phyloP scores from a whole-genome alignment of 2,797 vertebrate genomes.

The Dermochelys coriacea region DNA sequence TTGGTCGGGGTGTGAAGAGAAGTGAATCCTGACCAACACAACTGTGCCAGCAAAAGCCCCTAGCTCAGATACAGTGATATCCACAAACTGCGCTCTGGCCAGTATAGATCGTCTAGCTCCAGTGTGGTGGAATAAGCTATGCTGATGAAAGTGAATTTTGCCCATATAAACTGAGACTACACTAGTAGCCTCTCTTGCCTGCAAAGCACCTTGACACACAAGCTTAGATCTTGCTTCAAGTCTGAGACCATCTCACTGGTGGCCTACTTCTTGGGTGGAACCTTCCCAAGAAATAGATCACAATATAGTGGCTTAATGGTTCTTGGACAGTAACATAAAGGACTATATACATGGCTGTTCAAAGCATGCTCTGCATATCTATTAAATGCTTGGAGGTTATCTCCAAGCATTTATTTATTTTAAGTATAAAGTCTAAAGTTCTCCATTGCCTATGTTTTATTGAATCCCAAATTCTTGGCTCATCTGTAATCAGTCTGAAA shows the following conservation, averaged over 20 bases:
- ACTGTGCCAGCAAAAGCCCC: neutral
- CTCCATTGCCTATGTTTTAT: constrained; percentile 61
- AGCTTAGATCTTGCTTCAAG: too few relatives aligned
- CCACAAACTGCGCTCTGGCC: neutral
- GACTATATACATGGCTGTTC: neutral
- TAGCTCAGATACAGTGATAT: neutral
- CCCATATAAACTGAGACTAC: neutral
- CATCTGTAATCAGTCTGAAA: constrained; percentile 33
- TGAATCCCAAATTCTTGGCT: constrained; percentile 67
- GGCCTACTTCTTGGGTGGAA: neutral
- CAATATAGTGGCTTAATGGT: neutral
- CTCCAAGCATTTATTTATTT: constrained; percentile 54
- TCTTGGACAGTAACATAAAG: neutral
- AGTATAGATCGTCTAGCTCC: neutral
- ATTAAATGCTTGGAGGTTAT: neutral
- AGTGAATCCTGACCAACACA: neutral
- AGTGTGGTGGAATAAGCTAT: neutral
- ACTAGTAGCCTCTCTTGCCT: neutral
- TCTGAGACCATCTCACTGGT: neutral
- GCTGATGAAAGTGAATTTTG: neutral
- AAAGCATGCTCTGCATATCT: constrained; percentile 13
- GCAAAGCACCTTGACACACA: neutral
- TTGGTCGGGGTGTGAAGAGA: neutral
- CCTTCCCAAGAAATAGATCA: neutral
- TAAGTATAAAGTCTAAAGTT: neutral